A percentile compares a stretch with the other conserved stretches of the same genome.
These are phyloP conservation scores for Rhinichthys osculus DNA, from an alignment of 2,797 vertebrate genomes.

Conservation along the genomic window DNA sequence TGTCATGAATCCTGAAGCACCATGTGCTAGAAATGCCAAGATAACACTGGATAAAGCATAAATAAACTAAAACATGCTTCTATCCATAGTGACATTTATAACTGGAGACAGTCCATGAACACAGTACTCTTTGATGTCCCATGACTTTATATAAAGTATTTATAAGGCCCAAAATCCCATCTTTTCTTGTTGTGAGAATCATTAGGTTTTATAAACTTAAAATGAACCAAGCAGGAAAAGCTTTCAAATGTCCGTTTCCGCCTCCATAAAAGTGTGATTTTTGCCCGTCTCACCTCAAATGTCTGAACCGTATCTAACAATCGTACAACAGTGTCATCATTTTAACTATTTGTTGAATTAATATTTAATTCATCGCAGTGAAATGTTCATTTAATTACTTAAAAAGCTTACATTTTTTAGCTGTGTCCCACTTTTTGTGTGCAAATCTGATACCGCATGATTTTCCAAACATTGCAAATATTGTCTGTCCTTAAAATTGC, in stretches of 20 bases:
- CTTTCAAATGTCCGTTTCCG: neutral
- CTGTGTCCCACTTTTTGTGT: neutral
- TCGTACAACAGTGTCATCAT: neutral
- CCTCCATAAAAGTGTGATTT: neutral
- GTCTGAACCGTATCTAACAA: neutral
- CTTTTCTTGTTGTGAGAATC: neutral
- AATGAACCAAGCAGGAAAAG: neutral
- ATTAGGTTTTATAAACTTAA: neutral
- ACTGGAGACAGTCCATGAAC: neutral
- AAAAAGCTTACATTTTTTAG: neutral
- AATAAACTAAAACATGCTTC: neutral
- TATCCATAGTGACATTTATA: conserved; percentile 7
- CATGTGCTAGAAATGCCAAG: conserved; percentile 7
- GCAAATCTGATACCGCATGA: neutral
- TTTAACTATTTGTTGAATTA: neutral
- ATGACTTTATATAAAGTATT: neutral
- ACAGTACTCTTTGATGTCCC: neutral
- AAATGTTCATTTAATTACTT: neutral
- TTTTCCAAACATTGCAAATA: neutral
- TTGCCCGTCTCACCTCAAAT: neutral
- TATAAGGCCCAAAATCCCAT: neutral
- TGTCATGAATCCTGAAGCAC: neutral
- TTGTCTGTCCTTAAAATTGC: neutral
- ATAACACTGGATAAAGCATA: neutral
- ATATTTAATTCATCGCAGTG: neutral